Percentiles rank a stretch among this genome's conserved stretches.
Conservation (phyloP, 1,140 invertebrate species). For the Meloidogyne chitwoodi region DNA sequence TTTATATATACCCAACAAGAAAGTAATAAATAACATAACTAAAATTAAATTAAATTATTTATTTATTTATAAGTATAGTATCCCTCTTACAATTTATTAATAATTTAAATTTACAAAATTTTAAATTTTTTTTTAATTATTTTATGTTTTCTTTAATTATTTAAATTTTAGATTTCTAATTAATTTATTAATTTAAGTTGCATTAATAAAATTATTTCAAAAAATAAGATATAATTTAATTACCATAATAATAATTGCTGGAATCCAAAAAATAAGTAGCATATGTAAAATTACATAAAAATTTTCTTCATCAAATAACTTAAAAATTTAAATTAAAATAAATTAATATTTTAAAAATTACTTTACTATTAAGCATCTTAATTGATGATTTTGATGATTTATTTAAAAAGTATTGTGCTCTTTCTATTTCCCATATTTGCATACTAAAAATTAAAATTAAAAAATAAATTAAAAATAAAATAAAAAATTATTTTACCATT, state of each 20-base stretch:
- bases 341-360: background rate
- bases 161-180: too few relatives aligned
- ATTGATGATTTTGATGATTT: background rate
- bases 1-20: constrained; percentile 56
- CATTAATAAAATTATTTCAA: too few relatives aligned
- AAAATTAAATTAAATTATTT: background rate
- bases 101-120: too few relatives aligned
- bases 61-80: background rate
- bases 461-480: constrained; percentile 8
- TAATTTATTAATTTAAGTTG: constrained; percentile 14
- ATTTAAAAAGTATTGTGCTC: constrained; percentile 35
- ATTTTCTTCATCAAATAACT: constrained; percentile 40
- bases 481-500: constrained; percentile 28
- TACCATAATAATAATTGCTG: constrained; percentile 49
- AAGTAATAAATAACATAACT: constrained; percentile 56
- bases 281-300: constrained; percentile 53
- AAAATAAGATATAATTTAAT: constrained; percentile 15
- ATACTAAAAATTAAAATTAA: constrained; percentile 17
- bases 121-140: too few relatives aligned
- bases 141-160: too few relatives aligned
- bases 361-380: constrained; percentile 2
- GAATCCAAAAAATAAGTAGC: constrained; percentile 55
- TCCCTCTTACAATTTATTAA: too few relatives aligned
- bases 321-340: background rate
- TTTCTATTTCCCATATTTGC: constrained; percentile 54